phyloP scores from a whole-genome alignment of 2,113 vertebrate genomes.

The Glaucomys volans region DNA sequence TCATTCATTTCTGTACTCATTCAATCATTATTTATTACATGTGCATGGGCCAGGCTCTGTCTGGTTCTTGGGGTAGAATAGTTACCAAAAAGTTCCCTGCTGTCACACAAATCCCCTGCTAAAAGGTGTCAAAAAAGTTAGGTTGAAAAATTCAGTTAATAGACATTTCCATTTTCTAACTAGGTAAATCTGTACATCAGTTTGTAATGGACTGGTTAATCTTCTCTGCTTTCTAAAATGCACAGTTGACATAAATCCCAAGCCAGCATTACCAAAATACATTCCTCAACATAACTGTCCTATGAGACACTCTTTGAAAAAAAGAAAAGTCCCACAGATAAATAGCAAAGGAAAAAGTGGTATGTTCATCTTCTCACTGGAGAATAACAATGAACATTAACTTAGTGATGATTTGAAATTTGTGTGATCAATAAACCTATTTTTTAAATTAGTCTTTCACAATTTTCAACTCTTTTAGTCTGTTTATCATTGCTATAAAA shows the following conservation, averaged over 20 bases:
- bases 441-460: neutral
- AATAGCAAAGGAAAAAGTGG: neutral
- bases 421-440: neutral
- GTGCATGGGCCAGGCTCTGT: neutral
- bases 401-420: neutral
- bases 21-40: neutral
- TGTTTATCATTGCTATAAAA: neutral
- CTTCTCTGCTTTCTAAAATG: neutral
- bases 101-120: neutral
- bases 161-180: neutral
- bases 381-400: neutral
- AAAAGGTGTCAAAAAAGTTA: neutral
- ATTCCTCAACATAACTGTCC: neutral
- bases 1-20: neutral
- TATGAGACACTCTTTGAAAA: neutral
- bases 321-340: neutral
- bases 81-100: neutral
- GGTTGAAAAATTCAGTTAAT: neutral
- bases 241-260: neutral
- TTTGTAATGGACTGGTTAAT: neutral
- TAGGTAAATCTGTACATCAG: neutral
- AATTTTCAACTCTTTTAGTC: neutral
- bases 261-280: neutral
- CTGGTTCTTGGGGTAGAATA: neutral
- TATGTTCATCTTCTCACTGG: neutral